Evolutionary conservation across 2,888 invertebrate species (phyloP), one percentile per base, ranked within the genome.

Genomic region (Coenonympha arcania): DNA sequence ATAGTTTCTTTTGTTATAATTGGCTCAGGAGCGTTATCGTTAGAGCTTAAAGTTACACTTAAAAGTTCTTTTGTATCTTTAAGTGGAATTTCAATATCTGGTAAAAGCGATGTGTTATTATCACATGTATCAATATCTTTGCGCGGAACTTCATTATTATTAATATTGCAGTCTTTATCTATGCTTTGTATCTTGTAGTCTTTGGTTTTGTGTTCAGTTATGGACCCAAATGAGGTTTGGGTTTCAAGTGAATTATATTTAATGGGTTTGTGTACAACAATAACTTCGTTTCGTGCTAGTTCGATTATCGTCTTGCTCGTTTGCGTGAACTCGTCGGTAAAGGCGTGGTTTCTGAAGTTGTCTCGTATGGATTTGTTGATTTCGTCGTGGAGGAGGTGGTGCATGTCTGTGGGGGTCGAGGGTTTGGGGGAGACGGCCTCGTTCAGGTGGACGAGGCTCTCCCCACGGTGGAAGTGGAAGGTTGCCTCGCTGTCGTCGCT

Each of bases 301-400:
- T 88, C 78, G 30, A 89, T 68, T 37, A 89, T 85, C 2, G 89
- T 89, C 73, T 87, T 88, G 58, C 89, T 89, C 0, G 89, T 89
- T 70, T 89, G 89, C 6, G 89, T 89, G 53, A 71, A 82, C 63
- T 86, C 86, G 60, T 79, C 75, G 9, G 74, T 66, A 53, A 58
- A 0, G 20, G 9, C 31, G 58, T 59, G 51, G 56, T 58, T 54
- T 28, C 18, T 24, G 4, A 24, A 9, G 13, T 22, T 33, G 13
- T 20, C 20, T 9, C 13, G 15, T 20, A 20, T 20, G 3, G 30
- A 20, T 43, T 31, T 44, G 16, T 22, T 34, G 16, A 15, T 19
- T 16, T 34, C 31, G 6, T 15, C 15, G 5, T 24, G 16, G 11
- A 24, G 8, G 5, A 18, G 16, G 65, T 64, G 15, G 54, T 49